Conservation (phyloP, 37 sponge, comb jelly and placozoan genomes). For the Halisarca cf. caerulea region DNA sequence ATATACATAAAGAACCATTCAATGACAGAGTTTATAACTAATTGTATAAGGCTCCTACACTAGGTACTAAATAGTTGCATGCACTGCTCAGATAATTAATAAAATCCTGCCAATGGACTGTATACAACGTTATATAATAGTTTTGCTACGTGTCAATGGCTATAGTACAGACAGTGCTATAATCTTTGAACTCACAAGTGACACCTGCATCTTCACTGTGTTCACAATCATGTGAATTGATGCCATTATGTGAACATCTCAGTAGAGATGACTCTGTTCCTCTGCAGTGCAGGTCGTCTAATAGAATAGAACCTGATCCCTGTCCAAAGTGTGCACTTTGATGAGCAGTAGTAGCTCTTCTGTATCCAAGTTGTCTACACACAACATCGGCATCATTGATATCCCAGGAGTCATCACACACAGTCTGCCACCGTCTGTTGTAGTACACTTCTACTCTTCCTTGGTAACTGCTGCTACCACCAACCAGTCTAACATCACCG, state of each 20-base stretch:
- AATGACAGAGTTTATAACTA: too few relatives aligned
- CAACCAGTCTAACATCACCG: neutral
- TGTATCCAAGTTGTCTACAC: slow-evolving; percentile 9
- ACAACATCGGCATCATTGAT: slow-evolving; percentile 12
- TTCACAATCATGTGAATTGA: neutral
- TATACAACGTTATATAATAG: too few relatives aligned
- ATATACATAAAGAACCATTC: too few relatives aligned
- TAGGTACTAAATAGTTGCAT: too few relatives aligned
- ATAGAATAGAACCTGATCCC: slow-evolving; percentile 3
- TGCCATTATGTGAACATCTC: neutral
- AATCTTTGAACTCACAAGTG: neutral
- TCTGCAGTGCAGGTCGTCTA: neutral
- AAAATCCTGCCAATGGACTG: too few relatives aligned
- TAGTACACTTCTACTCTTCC: slow-evolving; percentile 29
- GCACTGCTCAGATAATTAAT: too few relatives aligned
- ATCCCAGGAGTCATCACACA: slow-evolving; percentile 18
- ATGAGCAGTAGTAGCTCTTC: neutral
- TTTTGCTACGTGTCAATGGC: too few relatives aligned
- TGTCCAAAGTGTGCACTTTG: neutral
- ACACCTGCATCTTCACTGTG: slow-evolving; percentile 14
- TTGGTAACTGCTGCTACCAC: neutral
- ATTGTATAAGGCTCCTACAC: too few relatives aligned
- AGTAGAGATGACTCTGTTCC: slow-evolving; percentile 7
- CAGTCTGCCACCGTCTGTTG: neutral
- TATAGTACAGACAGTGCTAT: too few relatives aligned